Evolutionary conservation across 2,113 vertebrate genomes (phyloP).

Genomic region (Silurus glanis): DNA sequence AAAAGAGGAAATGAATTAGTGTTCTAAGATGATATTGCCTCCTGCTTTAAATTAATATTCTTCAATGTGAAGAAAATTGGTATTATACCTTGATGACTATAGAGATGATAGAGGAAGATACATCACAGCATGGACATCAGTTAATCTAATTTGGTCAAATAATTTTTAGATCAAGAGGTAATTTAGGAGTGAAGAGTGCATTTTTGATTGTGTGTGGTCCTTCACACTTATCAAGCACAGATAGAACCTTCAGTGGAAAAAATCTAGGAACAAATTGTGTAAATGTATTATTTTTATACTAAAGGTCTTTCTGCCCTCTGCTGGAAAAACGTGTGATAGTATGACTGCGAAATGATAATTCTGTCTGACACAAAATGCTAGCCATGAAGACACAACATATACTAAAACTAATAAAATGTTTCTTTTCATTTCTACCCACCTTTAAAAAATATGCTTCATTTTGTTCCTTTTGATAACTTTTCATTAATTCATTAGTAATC

Average conservation of each 20-base stretch:
- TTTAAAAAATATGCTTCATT: neutral
- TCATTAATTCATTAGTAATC: conserved; percentile 11
- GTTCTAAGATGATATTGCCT: neutral
- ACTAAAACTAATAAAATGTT: conserved; percentile 68
- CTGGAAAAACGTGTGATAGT: conserved; percentile 13
- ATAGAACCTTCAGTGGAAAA: neutral
- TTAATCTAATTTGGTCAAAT: neutral
- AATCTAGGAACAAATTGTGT: neutral
- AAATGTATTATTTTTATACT: neutral
- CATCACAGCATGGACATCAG: neutral
- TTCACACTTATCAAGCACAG: neutral
- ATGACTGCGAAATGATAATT: conserved; percentile 2
- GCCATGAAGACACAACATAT: conserved; percentile 65
- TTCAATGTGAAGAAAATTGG: neutral
- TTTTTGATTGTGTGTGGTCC: neutral
- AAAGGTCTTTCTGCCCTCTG: conserved; percentile 45
- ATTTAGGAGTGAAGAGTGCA: neutral
- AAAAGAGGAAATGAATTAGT: neutral
- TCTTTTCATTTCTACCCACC: conserved; percentile 33
- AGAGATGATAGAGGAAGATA: neutral
- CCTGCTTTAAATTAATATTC: neutral
- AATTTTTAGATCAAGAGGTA: neutral
- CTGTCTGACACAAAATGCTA: conserved; percentile 57
- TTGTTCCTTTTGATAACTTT: neutral
- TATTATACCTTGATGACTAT: neutral